Evolutionary conservation across 2,888 invertebrate species (phyloP).

Genomic region (Macrophya annulata): DNA sequence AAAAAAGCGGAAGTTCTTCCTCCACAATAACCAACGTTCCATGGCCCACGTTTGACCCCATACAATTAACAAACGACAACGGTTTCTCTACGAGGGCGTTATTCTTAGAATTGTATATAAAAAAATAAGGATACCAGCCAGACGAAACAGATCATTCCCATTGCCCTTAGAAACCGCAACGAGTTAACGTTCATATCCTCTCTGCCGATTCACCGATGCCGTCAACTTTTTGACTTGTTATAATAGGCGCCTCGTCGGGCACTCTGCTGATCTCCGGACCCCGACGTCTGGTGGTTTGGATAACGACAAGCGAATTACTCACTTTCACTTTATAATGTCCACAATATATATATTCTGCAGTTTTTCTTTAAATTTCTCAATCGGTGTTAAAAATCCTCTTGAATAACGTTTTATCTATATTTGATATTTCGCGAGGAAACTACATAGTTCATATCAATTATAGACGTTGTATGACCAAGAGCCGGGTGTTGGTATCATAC

Average conservation of each 20-base stretch:
- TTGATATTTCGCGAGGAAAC: not conserved
- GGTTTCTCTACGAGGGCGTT: conserved; percentile 33
- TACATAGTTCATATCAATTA: not conserved
- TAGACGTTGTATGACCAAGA: not conserved
- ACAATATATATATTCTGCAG: not conserved
- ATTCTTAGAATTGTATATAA: conserved; percentile 49
- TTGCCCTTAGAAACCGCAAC: conserved; percentile 62
- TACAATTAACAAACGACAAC: conserved; percentile 30
- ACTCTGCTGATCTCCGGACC: not conserved
- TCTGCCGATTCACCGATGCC: conserved; percentile 53
- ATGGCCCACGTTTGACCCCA: conserved; percentile 44
- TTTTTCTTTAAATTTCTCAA: not conserved
- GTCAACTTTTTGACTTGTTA: conserved; percentile 45
- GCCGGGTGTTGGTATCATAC: not conserved
- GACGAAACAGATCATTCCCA: conserved; percentile 59
- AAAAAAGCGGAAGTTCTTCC: conserved; percentile 21
- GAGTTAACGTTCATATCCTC: conserved; percentile 56
- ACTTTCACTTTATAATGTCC: not conserved
- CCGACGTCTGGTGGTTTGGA: conserved; percentile 20
- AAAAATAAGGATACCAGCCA: conserved; percentile 62
- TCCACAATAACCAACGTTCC: not conserved
- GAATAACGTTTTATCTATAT: conserved; percentile 22
- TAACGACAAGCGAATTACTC: conserved; percentile 37
- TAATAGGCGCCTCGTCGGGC: conserved; percentile 38
- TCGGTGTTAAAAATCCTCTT: not conserved